Base-by-base conservation (phyloP, 2,113 vertebrate genomes). In the Tonatia bakeri region DNA sequence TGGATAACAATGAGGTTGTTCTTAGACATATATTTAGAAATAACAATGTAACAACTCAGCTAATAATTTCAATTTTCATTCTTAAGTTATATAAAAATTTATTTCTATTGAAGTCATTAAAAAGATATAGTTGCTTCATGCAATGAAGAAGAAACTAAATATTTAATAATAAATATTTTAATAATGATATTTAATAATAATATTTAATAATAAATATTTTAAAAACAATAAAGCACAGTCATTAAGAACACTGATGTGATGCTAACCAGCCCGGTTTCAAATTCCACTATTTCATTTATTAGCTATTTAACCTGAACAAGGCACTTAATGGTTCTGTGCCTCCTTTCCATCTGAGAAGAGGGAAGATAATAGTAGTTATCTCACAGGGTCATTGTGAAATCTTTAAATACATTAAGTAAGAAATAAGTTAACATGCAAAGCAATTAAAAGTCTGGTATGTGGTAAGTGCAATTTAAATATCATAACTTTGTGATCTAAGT, bases 141-240 rank as follows among this genome's bases (percentile, higher is more conserved):
- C 36, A 83, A 43, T 87, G 47, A 90, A 77, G 36, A 87, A 70
- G 19, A 28, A 96, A 95, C 80, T n/a, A n/a, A n/a, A n/a, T n/a
- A n/a, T n/a, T n/a, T n/a, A n/a, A 80, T 80, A 85, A 85, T 1
- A 94, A 28, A 59, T 15, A 43, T 9, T 64, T 72, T 70, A 94
- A n/a, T n/a, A n/a, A n/a, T n/a, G n/a, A n/a, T n/a, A n/a, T n/a
- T n/a, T n/a, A n/a, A n/a, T n/a, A n/a, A n/a, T n/a, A n/a, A n/a
- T n/a, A n/a, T n/a, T n/a, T n/a, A n/a, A 80, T 80, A 85, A 85
- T 1, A 94, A 28, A 59, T 15, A 43, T 9, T 64, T 72, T 70
- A 94, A n/a, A 83, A 26, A 9, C 45, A 72, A 47, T 52, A 85
- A 89, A 87, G 33, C 16, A 28, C 5, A 20, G 73, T 31, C 26